Percentiles rank a stretch among this genome's conserved stretches.
Evolutionary conservation across 2,797 vertebrate genomes (phyloP).

Genomic region (Morelia viridis): DNA sequence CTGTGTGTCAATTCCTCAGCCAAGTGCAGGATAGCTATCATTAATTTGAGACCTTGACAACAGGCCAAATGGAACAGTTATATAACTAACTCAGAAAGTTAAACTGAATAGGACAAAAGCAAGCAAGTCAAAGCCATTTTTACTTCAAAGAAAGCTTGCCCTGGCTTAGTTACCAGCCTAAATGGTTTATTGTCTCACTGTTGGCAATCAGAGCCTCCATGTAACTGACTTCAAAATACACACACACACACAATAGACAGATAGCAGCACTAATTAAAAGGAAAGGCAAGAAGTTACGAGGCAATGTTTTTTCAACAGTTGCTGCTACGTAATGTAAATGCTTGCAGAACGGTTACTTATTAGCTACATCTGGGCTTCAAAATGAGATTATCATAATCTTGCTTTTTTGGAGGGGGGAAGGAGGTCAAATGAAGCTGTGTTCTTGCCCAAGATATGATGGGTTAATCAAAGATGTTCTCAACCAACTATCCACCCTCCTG

Average conservation of each 20-base stretch:
- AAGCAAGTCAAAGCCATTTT: slow-evolving; percentile 36
- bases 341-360: slow-evolving; percentile 28
- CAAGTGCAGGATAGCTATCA: slow-evolving; percentile 41
- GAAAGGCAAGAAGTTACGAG: slow-evolving; percentile 52
- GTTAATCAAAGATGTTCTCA: neutral
- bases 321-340: slow-evolving; percentile 36
- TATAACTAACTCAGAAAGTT: slow-evolving; percentile 72
- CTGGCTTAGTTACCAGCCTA: slow-evolving; percentile 46
- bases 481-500: neutral
- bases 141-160: slow-evolving; percentile 52
- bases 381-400: slow-evolving; percentile 21
- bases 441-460: neutral
- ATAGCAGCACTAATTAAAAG: slow-evolving; percentile 64
- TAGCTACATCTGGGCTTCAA: slow-evolving; percentile 21
- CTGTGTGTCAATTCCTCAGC: slow-evolving; percentile 49
- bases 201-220: slow-evolving; percentile 54
- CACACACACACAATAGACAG: slow-evolving; percentile 45
- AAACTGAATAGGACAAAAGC: slow-evolving; percentile 56
- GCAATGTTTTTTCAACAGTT: slow-evolving; percentile 43
- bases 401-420: neutral
- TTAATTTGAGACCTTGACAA: slow-evolving; percentile 69
- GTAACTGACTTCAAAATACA: slow-evolving; percentile 50
- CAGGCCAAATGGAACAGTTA: slow-evolving; percentile 71
- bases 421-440: neutral
- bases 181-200: slow-evolving; percentile 52